Evolutionary conservation across 2,797 vertebrate species (phyloP).

Genomic region (Pygocentrus nattereri): DNA sequence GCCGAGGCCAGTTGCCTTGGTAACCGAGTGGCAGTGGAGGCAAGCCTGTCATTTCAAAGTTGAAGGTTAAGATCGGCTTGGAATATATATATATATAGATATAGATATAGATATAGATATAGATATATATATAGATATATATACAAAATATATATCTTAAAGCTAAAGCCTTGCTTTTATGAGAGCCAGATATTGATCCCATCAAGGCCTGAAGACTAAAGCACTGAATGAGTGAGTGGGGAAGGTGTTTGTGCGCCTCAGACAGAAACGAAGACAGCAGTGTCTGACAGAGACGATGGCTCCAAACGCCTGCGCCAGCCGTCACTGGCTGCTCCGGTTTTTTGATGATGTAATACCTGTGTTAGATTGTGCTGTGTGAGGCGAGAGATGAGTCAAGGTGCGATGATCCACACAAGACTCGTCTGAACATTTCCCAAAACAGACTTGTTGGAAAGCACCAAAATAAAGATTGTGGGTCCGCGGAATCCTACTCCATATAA

Average conservation of each 20-base stretch:
- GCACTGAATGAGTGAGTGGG: slow-evolving; percentile 28
- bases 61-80: slow-evolving; percentile 44
- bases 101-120: slow-evolving; percentile 11
- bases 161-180: slow-evolving; percentile 18
- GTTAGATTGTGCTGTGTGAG: slow-evolving; percentile 34
- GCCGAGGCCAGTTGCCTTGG: slow-evolving; percentile 44
- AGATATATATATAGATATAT: background rate
- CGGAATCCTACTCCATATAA: background rate
- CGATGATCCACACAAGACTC: slow-evolving; percentile 27
- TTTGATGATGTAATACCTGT: slow-evolving; percentile 54
- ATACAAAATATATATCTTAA: slow-evolving; percentile 26
- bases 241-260: slow-evolving; percentile 31
- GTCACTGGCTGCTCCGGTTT: slow-evolving; percentile 16
- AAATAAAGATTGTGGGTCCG: background rate
- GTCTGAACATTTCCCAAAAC: slow-evolving; percentile 18
- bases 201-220: background rate
- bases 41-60: slow-evolving; percentile 50
- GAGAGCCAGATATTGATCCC: slow-evolving; percentile 30
- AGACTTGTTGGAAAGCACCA: background rate
- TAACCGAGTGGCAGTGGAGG: slow-evolving; percentile 40
- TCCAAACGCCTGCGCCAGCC: slow-evolving; percentile 27
- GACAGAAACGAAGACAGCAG: slow-evolving; percentile 17
- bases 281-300: slow-evolving; percentile 39
- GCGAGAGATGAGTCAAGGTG: slow-evolving; percentile 26
- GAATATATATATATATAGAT: background rate